Conservation (phyloP, 2,888 invertebrate genomes). For the Craniophora ligustri region DNA sequence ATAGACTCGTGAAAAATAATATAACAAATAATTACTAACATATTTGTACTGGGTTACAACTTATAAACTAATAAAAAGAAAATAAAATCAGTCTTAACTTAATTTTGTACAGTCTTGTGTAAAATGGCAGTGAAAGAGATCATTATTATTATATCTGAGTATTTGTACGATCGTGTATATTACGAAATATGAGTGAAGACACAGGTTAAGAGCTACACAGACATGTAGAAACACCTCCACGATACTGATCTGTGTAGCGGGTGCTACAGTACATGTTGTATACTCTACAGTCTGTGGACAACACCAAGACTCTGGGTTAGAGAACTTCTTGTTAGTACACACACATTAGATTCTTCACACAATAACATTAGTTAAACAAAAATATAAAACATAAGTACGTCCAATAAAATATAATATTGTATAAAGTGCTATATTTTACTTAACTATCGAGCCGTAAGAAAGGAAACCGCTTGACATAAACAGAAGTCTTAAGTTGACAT, state of each 20-base stretch:
- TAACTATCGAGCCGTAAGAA: conserved; percentile 9
- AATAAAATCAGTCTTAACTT: conserved; percentile 76
- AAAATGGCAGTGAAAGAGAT: conserved; percentile 50
- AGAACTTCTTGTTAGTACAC: conserved; percentile 15
- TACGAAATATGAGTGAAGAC: background rate
- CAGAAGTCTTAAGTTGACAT: no score
- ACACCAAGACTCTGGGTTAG: background rate
- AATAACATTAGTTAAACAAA: conserved; percentile 14
- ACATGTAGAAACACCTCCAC: no score
- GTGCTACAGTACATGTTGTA: no score
- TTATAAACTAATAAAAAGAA: conserved; percentile 58
- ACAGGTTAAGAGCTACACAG: background rate
- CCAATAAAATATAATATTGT: conserved; percentile 34
- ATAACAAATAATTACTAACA: conserved; percentile 51
- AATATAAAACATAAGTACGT: conserved; percentile 35
- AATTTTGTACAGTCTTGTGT: conserved; percentile 42
- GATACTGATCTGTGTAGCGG: background rate
- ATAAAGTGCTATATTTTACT: conserved; percentile 21
- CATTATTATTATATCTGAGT: conserved; percentile 31
- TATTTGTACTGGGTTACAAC: conserved; percentile 76
- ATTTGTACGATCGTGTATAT: conserved; percentile 38
- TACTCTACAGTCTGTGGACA: background rate
- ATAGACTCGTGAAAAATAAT: conserved; percentile 49
- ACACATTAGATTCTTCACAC: conserved; percentile 4
- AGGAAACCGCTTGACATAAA: background rate